Percentiles rank a stretch among this genome's conserved stretches.
Conservation (phyloP, 2,797 vertebrate species). For the Rhinatrema bivittatum region DNA sequence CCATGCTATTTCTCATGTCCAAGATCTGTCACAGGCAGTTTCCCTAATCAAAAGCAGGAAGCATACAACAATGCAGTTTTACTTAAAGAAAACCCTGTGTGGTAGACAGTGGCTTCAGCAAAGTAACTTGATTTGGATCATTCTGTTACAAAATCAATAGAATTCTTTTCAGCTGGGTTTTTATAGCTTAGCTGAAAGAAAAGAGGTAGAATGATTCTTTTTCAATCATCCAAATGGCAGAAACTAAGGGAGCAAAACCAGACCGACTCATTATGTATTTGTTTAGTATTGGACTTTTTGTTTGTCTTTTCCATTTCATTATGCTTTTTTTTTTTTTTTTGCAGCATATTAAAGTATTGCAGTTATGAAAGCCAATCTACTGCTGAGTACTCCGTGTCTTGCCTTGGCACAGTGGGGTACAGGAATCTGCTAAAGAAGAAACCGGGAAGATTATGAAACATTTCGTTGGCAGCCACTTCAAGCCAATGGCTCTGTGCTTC, state of each 20-base stretch:
- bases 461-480: constrained; percentile 5
- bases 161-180: constrained; percentile 11
- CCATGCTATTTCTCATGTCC: no score
- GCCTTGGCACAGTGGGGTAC: not conserved
- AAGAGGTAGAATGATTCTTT: constrained; percentile 4
- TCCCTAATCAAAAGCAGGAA: no score
- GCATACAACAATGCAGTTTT: no score
- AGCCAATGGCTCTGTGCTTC: constrained; percentile 6
- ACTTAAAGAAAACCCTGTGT: constrained; percentile 13
- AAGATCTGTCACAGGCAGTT: no score
- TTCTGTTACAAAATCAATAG: constrained; percentile 2
- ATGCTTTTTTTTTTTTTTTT: not conserved
- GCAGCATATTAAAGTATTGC: constrained; percentile 1
- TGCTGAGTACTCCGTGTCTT: not conserved
- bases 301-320: not conserved
- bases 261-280: not conserved
- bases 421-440: not conserved
- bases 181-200: constrained; percentile 1
- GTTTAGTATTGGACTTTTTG: not conserved
- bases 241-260: constrained; percentile 1
- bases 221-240: not conserved
- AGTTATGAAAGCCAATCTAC: not conserved
- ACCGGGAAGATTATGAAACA: constrained; percentile 5
- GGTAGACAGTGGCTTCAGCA: not conserved
- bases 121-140: not conserved